Evolutionary conservation across 2,797 vertebrate genomes (phyloP).

Genomic region (Xerus rutilus): DNA sequence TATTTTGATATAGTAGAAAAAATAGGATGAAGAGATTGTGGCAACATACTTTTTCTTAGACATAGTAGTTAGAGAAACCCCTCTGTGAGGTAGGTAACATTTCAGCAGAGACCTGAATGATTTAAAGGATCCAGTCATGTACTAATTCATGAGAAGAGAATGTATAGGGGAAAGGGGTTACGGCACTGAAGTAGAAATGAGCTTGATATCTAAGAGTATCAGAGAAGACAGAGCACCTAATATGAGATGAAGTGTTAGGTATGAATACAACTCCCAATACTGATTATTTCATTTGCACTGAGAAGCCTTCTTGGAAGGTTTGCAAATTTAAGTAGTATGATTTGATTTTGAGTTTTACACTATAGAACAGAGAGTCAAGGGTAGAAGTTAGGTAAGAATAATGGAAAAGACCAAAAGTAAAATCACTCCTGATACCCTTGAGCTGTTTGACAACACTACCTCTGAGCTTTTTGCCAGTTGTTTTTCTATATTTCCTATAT

Average conservation of each 20-base stretch:
- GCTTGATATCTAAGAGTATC: neutral
- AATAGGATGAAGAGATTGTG: neutral
- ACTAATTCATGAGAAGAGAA: neutral
- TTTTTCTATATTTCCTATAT: neutral
- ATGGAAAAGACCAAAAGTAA: conserved; percentile 28
- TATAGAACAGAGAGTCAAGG: neutral
- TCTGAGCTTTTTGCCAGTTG: neutral
- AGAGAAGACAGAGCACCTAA: neutral
- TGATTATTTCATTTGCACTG: neutral
- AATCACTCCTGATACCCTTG: neutral
- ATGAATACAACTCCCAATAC: neutral
- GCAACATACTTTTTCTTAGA: neutral
- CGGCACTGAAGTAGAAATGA: neutral
- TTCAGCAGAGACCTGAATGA: neutral
- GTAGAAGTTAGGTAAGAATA: neutral
- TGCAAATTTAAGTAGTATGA: conserved; percentile 25
- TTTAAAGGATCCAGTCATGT: neutral
- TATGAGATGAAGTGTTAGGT: neutral
- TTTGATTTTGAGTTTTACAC: conserved; percentile 10
- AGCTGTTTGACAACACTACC: neutral
- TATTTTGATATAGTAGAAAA: neutral
- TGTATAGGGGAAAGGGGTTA: neutral
- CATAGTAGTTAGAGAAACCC: neutral
- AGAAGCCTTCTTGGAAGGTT: neutral
- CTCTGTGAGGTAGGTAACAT: neutral